Percentiles rank a stretch among this genome's conserved stretches.
Evolutionary conservation across 2,888 invertebrate genomes (phyloP).

Genomic region (Psylliodes chrysocephalus): DNA sequence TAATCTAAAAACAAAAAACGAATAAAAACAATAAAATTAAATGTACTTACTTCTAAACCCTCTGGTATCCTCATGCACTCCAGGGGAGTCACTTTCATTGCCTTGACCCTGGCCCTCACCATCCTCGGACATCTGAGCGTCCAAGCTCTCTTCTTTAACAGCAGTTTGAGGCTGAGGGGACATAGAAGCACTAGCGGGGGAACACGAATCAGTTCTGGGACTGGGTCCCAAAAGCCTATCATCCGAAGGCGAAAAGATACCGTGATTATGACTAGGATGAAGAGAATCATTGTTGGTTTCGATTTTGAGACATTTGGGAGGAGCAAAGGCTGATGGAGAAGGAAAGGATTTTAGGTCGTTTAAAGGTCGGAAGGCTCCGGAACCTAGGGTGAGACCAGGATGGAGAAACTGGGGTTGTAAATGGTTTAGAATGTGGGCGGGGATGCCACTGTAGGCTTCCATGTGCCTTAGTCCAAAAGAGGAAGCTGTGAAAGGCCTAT

Average conservation of each 20-base stretch:
- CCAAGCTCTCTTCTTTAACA: slow-evolving; percentile 68
- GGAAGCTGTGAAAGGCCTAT: slow-evolving; percentile 73
- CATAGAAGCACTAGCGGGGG: slow-evolving; percentile 71
- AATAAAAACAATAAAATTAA: neutral
- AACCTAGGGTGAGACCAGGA: slow-evolving; percentile 71
- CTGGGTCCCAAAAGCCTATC: slow-evolving; percentile 62
- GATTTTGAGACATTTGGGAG: slow-evolving; percentile 74
- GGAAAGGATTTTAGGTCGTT: slow-evolving; percentile 68
- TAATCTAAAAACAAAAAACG: no score
- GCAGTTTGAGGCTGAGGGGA: slow-evolving; percentile 63
- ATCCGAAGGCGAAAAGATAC: slow-evolving; percentile 62
- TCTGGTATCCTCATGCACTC: slow-evolving; percentile 63
- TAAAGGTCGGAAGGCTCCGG: slow-evolving; percentile 70
- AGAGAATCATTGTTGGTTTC: slow-evolving; percentile 62
- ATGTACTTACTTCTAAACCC: slow-evolving; percentile 71
- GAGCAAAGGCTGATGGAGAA: slow-evolving; percentile 75
- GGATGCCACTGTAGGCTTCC: slow-evolving; percentile 71
- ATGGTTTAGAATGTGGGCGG: slow-evolving; percentile 75
- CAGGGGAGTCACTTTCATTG: slow-evolving; percentile 60
- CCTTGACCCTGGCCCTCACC: slow-evolving; percentile 64
- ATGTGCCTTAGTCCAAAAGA: slow-evolving; percentile 67
- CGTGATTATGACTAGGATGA: slow-evolving; percentile 56
- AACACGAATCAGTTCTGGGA: slow-evolving; percentile 70
- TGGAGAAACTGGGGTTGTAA: slow-evolving; percentile 79
- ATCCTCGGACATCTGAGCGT: slow-evolving; percentile 70